A percentile compares a stretch with the other conserved stretches of the same genome.
Conservation (phyloP, 92 coral and sea anemone genomes). For the Zoanthus gigantus region DNA sequence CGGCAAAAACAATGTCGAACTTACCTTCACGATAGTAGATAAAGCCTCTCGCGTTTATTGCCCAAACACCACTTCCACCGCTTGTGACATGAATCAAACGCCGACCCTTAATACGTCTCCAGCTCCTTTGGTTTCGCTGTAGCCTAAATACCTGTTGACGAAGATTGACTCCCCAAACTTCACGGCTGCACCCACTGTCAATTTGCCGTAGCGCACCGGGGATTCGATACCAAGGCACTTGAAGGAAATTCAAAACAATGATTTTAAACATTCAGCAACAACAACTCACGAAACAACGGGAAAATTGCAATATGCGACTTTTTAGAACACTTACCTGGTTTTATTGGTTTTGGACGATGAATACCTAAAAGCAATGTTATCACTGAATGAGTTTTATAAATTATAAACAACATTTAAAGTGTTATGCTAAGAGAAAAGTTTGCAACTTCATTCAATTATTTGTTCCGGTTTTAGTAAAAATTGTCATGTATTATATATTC, state of each 20-base stretch:
- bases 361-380: background rate
- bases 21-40: conserved; percentile 21
- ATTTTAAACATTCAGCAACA: background rate
- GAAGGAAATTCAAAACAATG: background rate
- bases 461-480: background rate
- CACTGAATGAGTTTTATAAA: background rate
- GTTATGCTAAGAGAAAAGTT: background rate
- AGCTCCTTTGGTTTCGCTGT: conserved; percentile 38
- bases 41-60: background rate
- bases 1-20: background rate
- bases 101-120: conserved; percentile 34
- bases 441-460: too few relatives aligned
- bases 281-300: background rate
- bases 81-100: conserved; percentile 39
- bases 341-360: background rate
- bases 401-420: background rate
- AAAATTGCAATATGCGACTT: background rate
- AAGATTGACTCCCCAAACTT: conserved; percentile 30
- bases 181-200: conserved; percentile 40
- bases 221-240: conserved; percentile 26
- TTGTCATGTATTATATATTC: background rate
- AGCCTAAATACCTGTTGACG: conserved; percentile 10
- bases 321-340: background rate
- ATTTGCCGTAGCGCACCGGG: conserved; percentile 24
- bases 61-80: conserved; percentile 48